Evolutionary conservation across 2,797 vertebrate genomes (phyloP), one percentile per base, ranked within the genome.

Genomic region (Lepilemur ruficaudatus): DNA sequence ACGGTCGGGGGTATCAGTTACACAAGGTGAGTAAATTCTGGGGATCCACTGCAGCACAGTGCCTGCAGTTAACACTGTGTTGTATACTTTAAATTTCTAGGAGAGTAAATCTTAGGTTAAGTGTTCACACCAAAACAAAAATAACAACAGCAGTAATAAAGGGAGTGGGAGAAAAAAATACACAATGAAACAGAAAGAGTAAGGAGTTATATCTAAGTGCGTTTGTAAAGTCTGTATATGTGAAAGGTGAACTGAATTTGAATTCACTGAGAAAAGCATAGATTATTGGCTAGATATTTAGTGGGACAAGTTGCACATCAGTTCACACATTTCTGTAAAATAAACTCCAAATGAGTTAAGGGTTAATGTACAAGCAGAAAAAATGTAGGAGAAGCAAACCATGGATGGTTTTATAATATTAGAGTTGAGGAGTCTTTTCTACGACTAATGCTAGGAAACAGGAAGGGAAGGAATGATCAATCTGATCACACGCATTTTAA

Each of bases 331-430:
- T 72, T 63, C 55, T 59, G 52, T 90, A 91, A 81, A 55, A 75
- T 59, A 91, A 95, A 88, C 73, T 90, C 7, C 23, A 92, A 23
- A 32, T 92, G 63, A 92, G 75, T 63, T 92, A 57, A 90, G 32
- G 30, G 59, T 82, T 93, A 83, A 65, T 52, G 11, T 52, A 20
- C 48, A 52, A 52, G 18, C 23, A 52, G 32, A 76, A 23, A 76
- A 76, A 78, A 22, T 35, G 3, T 83, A 11, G 35, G 73, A 73
- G 32, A 92, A 89, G 81, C 79, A 94, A 97, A 48, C n/a, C 73
- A 5, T 69, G 32, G 46, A 41, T 67, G 65, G 46, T 63, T 80
- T 81, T 92, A 59, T 70, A 79, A 65, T 67, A 30, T 50, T 79
- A 86, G 57, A 70, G 7, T 55, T 81, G 22, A 79, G 48, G 92